These are phyloP conservation scores for Octomys mimax DNA, from an alignment of 2,797 vertebrate genomes.

Conservation along the genomic window DNA sequence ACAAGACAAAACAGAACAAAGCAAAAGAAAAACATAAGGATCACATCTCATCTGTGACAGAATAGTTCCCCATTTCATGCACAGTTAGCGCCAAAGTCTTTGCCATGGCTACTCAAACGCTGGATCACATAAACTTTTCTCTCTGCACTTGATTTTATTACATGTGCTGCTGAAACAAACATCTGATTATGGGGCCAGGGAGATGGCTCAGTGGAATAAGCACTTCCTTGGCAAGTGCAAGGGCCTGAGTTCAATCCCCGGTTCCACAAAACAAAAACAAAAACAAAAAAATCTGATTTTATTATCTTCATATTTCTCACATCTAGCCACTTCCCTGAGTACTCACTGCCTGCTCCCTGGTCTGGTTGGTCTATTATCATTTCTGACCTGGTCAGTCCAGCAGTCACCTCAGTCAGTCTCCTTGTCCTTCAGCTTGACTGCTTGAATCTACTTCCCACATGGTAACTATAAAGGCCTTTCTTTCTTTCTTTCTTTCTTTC, in stretches of 20 bases:
- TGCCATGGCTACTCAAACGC: not conserved
- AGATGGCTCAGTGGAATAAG: too few relatives aligned
- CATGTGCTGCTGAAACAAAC: not conserved
- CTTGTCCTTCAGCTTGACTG: not conserved
- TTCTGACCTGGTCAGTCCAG: not conserved
- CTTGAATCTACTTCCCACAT: not conserved
- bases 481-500: too few relatives aligned
- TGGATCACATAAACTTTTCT: not conserved
- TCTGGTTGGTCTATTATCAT: not conserved
- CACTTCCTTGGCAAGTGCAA: too few relatives aligned
- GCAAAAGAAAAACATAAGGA: not conserved
- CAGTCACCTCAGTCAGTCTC: not conserved
- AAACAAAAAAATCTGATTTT: not conserved
- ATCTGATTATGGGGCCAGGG: not conserved
- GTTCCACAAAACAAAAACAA: too few relatives aligned
- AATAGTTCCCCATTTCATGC: not conserved
- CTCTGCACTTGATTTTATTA: not conserved
- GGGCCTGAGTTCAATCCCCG: too few relatives aligned
- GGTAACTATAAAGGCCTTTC: not conserved
- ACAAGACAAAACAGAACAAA: not conserved
- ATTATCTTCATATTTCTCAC: not conserved
- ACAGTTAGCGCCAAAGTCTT: not conserved
- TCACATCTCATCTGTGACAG: not conserved
- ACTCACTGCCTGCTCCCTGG: too few relatives aligned
- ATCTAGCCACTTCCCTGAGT: not conserved